A percentile compares a stretch with the other conserved stretches of the same genome.
phyloP scores from a whole-genome alignment of 2,888 invertebrate genomes.

The Himalopsyche japonica region DNA sequence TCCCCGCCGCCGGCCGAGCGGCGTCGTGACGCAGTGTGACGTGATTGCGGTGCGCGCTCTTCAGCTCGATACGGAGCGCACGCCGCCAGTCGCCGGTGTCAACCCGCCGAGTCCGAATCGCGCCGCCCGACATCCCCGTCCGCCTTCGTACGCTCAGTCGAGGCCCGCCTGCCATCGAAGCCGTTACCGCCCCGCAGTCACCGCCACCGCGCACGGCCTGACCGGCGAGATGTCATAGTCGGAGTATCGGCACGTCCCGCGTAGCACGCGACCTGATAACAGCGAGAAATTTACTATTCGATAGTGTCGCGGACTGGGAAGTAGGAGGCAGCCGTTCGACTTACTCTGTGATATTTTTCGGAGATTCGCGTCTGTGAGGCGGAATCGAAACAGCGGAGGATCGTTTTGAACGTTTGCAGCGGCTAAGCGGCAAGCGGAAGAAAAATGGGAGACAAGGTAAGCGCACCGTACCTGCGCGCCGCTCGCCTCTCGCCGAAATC shows the following conservation, averaged over 20 bases:
- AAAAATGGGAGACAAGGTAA: conserved; percentile 40
- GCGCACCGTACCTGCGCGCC: not conserved
- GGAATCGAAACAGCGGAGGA: conserved; percentile 36
- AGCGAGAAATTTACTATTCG: conserved; percentile 45
- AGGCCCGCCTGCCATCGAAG: conserved; percentile 41
- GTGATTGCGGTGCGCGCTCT: conserved; percentile 50
- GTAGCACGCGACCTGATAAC: conserved; percentile 40
- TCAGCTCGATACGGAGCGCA: conserved; percentile 59
- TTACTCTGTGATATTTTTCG: conserved; percentile 13
- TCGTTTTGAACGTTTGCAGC: conserved; percentile 44
- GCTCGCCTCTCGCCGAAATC: not conserved
- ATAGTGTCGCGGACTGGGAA: conserved; percentile 31
- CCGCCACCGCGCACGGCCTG: conserved; percentile 33
- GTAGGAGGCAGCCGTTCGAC: conserved; percentile 41
- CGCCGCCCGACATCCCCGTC: conserved; percentile 42
- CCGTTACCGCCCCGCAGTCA: conserved; percentile 42
- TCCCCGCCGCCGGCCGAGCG: conserved; percentile 26
- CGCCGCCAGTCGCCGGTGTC: conserved; percentile 54
- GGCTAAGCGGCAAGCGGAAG: not conserved
- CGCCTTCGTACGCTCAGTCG: conserved; percentile 27
- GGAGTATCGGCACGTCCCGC: conserved; percentile 41
- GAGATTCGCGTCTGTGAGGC: not conserved
- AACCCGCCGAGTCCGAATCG: conserved; percentile 45
- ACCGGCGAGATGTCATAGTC: conserved; percentile 26
- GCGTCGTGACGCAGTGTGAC: conserved; percentile 68